A percentile compares a stretch with the other conserved stretches of the same genome.
Conservation (phyloP, 2,113 vertebrate species). For the Embiotoca jacksoni region DNA sequence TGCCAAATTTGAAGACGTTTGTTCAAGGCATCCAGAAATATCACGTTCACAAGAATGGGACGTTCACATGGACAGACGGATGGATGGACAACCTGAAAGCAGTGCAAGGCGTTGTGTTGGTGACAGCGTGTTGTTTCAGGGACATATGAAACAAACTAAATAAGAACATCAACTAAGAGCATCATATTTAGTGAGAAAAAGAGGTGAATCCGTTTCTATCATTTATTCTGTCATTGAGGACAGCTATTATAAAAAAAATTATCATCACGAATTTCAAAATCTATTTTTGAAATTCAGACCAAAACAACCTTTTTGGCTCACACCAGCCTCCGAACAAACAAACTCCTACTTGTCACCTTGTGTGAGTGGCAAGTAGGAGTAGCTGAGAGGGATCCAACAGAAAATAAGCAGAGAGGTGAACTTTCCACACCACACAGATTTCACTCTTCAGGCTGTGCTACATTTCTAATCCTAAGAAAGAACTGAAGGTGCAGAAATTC, state of each 20-base stretch:
- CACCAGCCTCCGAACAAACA: conserved; percentile 7
- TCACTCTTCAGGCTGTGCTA: conserved; percentile 2
- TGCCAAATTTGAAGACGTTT: too few species aligned
- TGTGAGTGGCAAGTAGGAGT: conserved; percentile 27
- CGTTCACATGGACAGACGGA: too few species aligned
- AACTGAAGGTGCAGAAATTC: too few species aligned
- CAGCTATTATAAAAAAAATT: not conserved
- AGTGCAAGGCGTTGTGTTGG: too few species aligned
- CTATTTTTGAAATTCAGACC: conserved; percentile 2
- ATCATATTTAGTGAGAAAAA: too few species aligned
- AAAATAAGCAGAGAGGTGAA: conserved; percentile 33
- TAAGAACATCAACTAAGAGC: too few species aligned
- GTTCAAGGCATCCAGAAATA: too few species aligned
- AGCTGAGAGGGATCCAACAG: conserved; percentile 39
- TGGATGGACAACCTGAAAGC: too few species aligned
- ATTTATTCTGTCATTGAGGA: too few species aligned
- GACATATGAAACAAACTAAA: too few species aligned
- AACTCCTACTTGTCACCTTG: conserved; percentile 23
- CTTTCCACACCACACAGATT: conserved; percentile 20
- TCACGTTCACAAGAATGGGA: too few species aligned
- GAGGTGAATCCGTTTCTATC: not conserved
- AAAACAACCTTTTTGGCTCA: conserved; percentile 25
- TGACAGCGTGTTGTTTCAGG: too few species aligned
- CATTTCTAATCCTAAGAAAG: not conserved
- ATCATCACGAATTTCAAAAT: not conserved